Evolutionary conservation across 2,888 invertebrate species (phyloP), one percentile per base, ranked within the genome.

Genomic region (Laspeyria flexula): DNA sequence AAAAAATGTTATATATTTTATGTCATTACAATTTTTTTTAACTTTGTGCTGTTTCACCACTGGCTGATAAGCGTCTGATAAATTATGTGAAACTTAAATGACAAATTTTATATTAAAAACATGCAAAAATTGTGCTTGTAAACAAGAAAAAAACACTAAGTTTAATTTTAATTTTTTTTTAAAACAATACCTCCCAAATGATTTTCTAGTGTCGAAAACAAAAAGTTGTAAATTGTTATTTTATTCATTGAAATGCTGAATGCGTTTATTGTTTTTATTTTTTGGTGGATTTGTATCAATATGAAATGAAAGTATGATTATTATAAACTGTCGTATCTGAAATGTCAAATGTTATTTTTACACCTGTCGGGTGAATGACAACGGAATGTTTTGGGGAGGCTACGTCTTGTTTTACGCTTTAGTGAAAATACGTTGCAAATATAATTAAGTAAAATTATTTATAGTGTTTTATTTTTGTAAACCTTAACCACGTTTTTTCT

Each of bases 401-500:
- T 75, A 62, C 69, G 79, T 82, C 76, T 83, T 77, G 84, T 75
- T 83, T 85, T 84, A 88, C 84, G 86, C 86, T 87, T 86, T 84
- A 80, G 78, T 81, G 80, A 80, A 73, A 74, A 84, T 86, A 84
- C 76, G 81, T 86, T 86, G 86, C 84, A 83, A 87, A 85, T 88
- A 88, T 82, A 86, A 75, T 76, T 84, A 85, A 83, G 81, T 80
- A 72, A 84, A 79, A 79, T 73, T 70, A 71, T 46, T 43, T 35
- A 15, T 40, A 11, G 50, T 66, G 31, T 54, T 62, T 78, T 83
- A 83, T 73, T 61, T 71, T 78, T 44, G 21, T 3, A 3, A 21
- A 21, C 3, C 5, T 3, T 21, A 21, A 3, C 21, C 21, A n/a
- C n/a, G n/a, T n/a, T n/a, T 21, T 21, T 21, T 21, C 21, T 21